Evolutionary conservation across 2,113 vertebrate species (phyloP).

Genomic region (Noturus placidus): DNA sequence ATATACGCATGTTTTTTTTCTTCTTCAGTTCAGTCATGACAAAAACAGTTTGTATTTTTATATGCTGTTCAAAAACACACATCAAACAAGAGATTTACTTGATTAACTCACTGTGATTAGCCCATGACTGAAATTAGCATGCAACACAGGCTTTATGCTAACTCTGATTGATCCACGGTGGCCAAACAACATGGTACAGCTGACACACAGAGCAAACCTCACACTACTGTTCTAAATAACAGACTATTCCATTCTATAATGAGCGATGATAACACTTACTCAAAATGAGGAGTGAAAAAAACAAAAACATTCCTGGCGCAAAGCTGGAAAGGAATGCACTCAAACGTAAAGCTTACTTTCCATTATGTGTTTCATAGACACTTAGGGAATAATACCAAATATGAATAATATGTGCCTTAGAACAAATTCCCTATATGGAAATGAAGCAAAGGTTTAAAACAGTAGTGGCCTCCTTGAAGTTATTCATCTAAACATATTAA

Average conservation of each 20-base stretch:
- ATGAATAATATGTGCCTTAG: background rate
- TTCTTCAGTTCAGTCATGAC: background rate
- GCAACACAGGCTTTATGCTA: background rate
- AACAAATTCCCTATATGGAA: background rate
- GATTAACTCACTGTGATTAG: background rate
- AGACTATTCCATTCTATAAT: background rate
- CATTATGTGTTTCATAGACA: background rate
- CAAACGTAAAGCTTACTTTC: background rate
- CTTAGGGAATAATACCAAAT: background rate
- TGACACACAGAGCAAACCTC: background rate
- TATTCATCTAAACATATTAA: background rate
- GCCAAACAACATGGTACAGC: background rate
- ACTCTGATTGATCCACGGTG: background rate
- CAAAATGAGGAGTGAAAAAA: background rate
- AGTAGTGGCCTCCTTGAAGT: background rate
- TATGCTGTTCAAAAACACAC: background rate
- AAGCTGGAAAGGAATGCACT: background rate
- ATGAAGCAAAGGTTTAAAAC: background rate
- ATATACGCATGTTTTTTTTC: background rate
- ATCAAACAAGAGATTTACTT: background rate
- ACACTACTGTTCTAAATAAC: background rate
- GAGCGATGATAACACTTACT: background rate
- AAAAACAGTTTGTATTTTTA: background rate
- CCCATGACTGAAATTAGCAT: background rate
- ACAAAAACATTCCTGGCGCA: background rate